Evolutionary conservation across 2,888 invertebrate genomes (phyloP).

Genomic region (Mesopsocus fuscifrons): DNA sequence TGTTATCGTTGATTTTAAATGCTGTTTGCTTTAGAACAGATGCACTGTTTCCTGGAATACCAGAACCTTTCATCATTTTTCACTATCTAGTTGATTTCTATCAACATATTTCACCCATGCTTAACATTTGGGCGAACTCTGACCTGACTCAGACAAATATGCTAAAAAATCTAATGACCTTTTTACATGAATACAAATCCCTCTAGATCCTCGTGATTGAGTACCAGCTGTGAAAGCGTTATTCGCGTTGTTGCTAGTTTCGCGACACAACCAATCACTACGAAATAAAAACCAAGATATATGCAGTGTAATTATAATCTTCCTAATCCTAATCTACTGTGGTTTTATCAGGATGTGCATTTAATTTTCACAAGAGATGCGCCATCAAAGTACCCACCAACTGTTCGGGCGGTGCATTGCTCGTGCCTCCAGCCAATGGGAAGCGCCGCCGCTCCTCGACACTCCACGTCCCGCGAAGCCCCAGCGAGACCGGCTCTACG

Average conservation of each 20-base stretch:
- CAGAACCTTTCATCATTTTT: neutral
- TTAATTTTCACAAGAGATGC: conserved; percentile 96
- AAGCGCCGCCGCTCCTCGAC: conserved; percentile 26
- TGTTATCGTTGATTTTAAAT: conserved; percentile 11
- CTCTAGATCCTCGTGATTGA: too few species aligned
- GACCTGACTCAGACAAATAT: too few species aligned
- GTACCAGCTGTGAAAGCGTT: too few species aligned
- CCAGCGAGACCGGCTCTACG: conserved; percentile 56
- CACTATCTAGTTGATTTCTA: neutral
- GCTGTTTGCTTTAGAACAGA: neutral
- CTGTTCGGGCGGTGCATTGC: conserved; percentile 42
- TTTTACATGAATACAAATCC: too few species aligned
- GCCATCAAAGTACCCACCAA: conserved; percentile 96
- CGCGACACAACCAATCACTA: too few species aligned
- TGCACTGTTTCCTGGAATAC: neutral
- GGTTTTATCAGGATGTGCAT: conserved; percentile 63
- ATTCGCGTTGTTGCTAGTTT: too few species aligned
- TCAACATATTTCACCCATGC: too few species aligned
- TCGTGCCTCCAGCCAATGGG: conserved; percentile 13
- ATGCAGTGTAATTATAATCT: too few species aligned
- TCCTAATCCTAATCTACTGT: neutral
- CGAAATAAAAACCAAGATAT: too few species aligned
- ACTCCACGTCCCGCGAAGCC: conserved; percentile 36
- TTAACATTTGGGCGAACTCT: too few species aligned
- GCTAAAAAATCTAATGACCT: too few species aligned